Conservation (phyloP, 2,888 invertebrate species). For the Rotaria magnacalcarata region DNA sequence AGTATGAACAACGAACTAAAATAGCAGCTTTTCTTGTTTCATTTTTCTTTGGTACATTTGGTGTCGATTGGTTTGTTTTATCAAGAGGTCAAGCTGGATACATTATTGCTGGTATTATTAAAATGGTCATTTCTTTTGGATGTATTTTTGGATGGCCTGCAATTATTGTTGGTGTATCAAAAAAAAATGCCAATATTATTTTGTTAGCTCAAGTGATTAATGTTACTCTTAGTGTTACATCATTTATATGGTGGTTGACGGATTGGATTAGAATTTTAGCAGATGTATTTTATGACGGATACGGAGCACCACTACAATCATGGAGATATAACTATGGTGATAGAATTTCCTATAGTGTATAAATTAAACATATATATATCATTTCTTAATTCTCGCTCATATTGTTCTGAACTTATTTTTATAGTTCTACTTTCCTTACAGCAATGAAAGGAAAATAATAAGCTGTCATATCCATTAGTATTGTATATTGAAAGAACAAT, state of each 20-base stretch:
- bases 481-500: too few species aligned
- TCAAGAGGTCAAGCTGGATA: background rate
- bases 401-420: too few species aligned
- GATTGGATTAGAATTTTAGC: constrained; percentile 18
- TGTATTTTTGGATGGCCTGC: background rate
- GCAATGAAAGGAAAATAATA: too few species aligned
- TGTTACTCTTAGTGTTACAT: background rate
- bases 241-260: constrained; percentile 7
- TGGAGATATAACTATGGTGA: background rate
- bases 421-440: too few species aligned
- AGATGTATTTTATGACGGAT: background rate
- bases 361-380: too few species aligned
- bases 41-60: background rate
- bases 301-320: background rate
- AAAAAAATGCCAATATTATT: background rate
- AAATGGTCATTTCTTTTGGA: background rate
- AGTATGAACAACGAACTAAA: background rate
- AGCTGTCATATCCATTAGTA: too few species aligned
- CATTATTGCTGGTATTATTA: background rate
- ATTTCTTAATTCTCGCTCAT: too few species aligned
- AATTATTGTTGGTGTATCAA: background rate
- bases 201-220: background rate
- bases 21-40: background rate
- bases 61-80: constrained; percentile 3
- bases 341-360: background rate